These are phyloP conservation scores for Leptopilina boulardi DNA, from an alignment of 1,140 invertebrate species.

Conservation along the genomic window DNA sequence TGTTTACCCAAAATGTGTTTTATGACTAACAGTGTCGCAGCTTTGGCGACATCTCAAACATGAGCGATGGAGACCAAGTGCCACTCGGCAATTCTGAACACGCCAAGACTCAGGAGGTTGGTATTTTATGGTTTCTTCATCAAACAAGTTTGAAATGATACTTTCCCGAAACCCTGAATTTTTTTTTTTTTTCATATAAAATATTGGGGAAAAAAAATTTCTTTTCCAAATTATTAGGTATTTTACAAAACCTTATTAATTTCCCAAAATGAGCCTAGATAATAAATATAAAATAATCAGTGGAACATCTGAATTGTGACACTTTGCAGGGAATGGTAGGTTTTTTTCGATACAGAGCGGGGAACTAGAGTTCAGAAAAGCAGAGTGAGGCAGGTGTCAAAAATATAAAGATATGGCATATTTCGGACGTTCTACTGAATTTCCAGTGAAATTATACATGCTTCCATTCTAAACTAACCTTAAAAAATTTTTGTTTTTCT, in stretches of 20 bases:
- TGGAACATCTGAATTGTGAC: too few relatives aligned
- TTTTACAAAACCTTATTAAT: neutral
- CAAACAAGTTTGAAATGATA: constrained; percentile 33
- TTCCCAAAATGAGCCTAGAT: too few relatives aligned
- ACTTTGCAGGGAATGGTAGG: too few relatives aligned
- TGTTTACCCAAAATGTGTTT: constrained; percentile 53
- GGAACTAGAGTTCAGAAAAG: too few relatives aligned
- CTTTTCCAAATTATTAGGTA: neutral
- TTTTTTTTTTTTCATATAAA: neutral
- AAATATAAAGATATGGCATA: too few relatives aligned
- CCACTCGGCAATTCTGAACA: constrained; percentile 55
- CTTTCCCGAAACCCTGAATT: neutral
- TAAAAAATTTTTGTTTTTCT: too few relatives aligned
- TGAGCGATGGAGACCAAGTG: constrained; percentile 71
- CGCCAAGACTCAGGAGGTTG: constrained; percentile 65
- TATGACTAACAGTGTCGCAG: constrained; percentile 78
- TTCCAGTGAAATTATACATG: too few relatives aligned
- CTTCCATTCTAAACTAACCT: too few relatives aligned
- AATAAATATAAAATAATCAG: too few relatives aligned
- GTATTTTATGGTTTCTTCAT: constrained; percentile 48
- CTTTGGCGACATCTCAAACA: constrained; percentile 80
- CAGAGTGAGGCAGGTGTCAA: too few relatives aligned
- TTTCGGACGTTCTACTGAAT: too few relatives aligned
- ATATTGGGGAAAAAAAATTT: neutral
- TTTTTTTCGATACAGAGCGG: too few relatives aligned